A percentile compares a stretch with the other conserved stretches of the same genome.
phyloP scores from a whole-genome alignment of 2,113 vertebrate species.

The Myocastor coypus region DNA sequence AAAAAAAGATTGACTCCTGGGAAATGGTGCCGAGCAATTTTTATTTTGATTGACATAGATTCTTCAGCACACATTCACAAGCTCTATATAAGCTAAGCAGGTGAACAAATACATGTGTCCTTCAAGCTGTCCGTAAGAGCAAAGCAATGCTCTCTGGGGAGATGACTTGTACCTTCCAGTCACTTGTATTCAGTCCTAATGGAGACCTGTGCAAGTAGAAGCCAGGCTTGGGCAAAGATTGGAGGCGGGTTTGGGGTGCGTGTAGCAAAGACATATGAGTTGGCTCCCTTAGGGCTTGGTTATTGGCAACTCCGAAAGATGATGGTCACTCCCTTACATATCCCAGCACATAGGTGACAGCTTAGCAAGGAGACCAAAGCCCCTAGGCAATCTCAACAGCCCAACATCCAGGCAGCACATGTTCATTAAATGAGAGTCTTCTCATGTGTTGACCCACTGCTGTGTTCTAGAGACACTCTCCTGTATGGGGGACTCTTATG shows the following conservation, averaged over 20 bases:
- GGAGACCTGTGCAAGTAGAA: neutral
- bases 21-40: neutral
- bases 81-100: neutral
- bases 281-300: neutral
- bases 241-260: neutral
- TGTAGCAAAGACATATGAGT: neutral
- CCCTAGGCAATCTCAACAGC: neutral
- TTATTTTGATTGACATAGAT: neutral
- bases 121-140: neutral
- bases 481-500: neutral
- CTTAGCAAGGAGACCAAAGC: neutral
- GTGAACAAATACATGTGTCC: neutral
- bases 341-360: neutral
- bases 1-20: neutral
- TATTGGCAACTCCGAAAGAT: neutral
- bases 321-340: neutral
- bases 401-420: neutral
- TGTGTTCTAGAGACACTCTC: neutral
- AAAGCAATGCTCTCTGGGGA: neutral
- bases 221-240: neutral
- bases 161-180: neutral
- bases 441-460: neutral
- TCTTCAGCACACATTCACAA: neutral
- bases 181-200: neutral
- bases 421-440: neutral